These are phyloP conservation scores for Oxyruncus cristatus DNA, from an alignment of 2,113 vertebrate species.

Conservation along the genomic window DNA sequence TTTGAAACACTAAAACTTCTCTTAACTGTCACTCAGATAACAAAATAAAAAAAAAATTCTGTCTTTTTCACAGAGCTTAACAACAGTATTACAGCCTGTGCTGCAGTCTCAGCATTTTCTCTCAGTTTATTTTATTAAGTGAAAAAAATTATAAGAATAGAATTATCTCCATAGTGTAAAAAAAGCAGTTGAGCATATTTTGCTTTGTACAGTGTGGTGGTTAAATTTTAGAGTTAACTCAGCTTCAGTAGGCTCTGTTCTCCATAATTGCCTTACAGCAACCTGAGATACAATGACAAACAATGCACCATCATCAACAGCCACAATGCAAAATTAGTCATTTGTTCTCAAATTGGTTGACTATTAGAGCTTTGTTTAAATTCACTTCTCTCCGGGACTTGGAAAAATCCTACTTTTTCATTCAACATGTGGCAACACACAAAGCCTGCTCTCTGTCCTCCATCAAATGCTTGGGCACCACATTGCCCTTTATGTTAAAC, in stretches of 20 bases:
- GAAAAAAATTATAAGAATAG: neutral
- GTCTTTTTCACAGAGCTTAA: neutral
- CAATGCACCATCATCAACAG: neutral
- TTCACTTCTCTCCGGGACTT: neutral
- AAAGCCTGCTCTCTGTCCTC: neutral
- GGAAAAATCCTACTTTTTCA: neutral
- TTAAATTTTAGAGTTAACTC: neutral
- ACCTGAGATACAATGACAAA: neutral
- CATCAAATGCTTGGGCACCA: neutral
- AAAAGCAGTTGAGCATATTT: neutral
- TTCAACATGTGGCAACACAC: neutral
- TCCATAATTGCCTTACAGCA: neutral
- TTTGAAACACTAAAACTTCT: neutral
- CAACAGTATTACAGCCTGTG: neutral
- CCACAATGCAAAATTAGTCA: neutral
- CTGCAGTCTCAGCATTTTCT: neutral
- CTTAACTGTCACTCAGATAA: neutral
- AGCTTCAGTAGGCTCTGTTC: neutral
- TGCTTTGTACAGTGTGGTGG: neutral
- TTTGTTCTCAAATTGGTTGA: conserved; percentile 2
- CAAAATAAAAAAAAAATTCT: neutral
- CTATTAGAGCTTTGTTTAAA: neutral
- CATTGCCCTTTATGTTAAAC: neutral
- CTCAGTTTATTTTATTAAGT: neutral
- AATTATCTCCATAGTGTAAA: neutral